Percentiles rank a stretch among this genome's conserved stretches.
Evolutionary conservation across 2,888 invertebrate genomes (phyloP).

Genomic region (Eupithecia exiguata): DNA sequence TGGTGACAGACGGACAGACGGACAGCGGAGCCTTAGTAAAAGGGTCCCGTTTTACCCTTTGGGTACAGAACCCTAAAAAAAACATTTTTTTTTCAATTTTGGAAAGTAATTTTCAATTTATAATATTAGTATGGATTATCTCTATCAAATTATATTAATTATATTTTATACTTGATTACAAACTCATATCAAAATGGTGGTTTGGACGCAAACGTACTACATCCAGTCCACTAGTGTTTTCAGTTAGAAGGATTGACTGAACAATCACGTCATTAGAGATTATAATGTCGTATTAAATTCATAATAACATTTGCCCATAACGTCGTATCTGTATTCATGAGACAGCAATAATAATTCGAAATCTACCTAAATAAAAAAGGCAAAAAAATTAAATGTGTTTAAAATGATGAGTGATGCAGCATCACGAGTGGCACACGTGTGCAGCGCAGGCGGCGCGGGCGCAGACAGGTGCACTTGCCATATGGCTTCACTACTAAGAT

Average conservation of each 20-base stretch:
- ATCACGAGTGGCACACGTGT: conserved; percentile 61
- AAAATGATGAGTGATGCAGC: conserved; percentile 58
- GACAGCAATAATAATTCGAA: neutral
- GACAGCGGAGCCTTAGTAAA: too few species aligned
- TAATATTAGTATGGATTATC: too few species aligned
- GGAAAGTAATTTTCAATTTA: too few species aligned
- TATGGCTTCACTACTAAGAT: conserved; percentile 56
- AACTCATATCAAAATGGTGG: too few species aligned
- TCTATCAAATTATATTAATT: too few species aligned
- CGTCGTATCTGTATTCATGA: neutral
- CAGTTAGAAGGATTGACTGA: neutral
- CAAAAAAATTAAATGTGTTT: conserved; percentile 48
- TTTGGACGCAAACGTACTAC: too few species aligned
- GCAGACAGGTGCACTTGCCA: conserved; percentile 50
- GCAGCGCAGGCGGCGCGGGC: conserved; percentile 44
- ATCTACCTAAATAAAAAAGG: conserved; percentile 40
- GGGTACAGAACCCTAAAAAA: too few species aligned
- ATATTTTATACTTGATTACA: too few species aligned
- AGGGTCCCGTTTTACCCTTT: too few species aligned
- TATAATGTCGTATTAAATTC: neutral
- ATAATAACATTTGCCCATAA: neutral
- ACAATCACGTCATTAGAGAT: neutral
- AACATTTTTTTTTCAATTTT: too few species aligned
- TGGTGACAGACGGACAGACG: too few species aligned
- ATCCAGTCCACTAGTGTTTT: too few species aligned